Evolutionary conservation across 2,797 vertebrate genomes (phyloP).

Genomic region (Chiloscyllium punctatum): DNA sequence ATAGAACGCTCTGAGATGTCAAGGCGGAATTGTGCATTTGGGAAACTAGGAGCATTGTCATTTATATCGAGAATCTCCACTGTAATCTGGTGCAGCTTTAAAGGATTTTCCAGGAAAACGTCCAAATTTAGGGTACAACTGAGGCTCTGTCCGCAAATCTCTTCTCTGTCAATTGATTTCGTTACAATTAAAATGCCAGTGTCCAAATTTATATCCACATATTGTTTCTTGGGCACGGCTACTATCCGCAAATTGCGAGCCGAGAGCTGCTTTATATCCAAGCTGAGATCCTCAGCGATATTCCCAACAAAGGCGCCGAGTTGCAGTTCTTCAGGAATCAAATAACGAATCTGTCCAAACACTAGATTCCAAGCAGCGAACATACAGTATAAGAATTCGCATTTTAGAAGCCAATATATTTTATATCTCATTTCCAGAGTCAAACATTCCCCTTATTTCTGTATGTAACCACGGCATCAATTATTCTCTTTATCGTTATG

Average conservation of each 20-base stretch:
- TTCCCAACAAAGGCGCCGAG: slow-evolving; percentile 5
- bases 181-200: background rate
- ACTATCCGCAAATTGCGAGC: background rate
- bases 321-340: background rate
- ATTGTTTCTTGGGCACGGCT: background rate
- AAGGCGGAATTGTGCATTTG: background rate
- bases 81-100: slow-evolving; percentile 43
- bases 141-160: slow-evolving; percentile 37
- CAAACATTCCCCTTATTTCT: background rate
- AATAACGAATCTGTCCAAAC: background rate
- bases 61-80: slow-evolving; percentile 12
- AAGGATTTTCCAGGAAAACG: slow-evolving; percentile 51
- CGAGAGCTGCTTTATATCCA: background rate
- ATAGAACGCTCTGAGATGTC: background rate
- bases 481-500: background rate
- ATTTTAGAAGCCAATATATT: slow-evolving; percentile 34
- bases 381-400: slow-evolving; percentile 40
- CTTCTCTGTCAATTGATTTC: background rate
- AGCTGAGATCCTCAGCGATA: background rate
- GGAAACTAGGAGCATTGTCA: background rate
- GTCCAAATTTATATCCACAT: background rate
- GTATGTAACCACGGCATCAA: background rate
- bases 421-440: background rate
- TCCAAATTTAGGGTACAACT: slow-evolving; percentile 49
- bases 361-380: slow-evolving; percentile 48